These are phyloP conservation scores for Acropora yongei DNA, from an alignment of 64 coral and sea anemone genomes.

Conservation along the genomic window DNA sequence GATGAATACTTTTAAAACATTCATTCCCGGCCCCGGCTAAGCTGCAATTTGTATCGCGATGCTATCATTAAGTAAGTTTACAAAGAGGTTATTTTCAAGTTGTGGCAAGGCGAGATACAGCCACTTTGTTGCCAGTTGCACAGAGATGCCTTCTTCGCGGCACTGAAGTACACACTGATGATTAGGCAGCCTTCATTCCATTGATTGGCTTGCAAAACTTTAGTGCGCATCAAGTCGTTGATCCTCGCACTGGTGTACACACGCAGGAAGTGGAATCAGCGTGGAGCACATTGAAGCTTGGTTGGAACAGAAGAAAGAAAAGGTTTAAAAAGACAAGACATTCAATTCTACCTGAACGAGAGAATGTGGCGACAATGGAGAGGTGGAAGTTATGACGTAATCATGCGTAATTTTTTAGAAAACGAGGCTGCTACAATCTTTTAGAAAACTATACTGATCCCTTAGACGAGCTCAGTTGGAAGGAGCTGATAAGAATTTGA, in stretches of 20 bases:
- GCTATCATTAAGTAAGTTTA: no score
- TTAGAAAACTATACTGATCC: no score
- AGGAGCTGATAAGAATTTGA: no score
- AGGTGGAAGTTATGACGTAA: not conserved
- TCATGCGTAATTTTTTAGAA: not conserved
- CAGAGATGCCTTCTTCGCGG: not conserved
- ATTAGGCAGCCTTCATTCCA: not conserved
- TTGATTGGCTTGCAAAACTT: not conserved
- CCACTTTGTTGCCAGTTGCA: slow-evolving; percentile 5
- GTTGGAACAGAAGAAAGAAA: not conserved
- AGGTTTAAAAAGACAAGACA: not conserved
- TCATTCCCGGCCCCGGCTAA: no score
- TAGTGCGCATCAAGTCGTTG: slow-evolving; percentile 19
- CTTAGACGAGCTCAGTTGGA: no score
- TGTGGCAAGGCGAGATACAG: not conserved
- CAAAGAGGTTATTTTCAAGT: slow-evolving; percentile 16
- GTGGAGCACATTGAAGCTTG: slow-evolving; percentile 14
- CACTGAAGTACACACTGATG: slow-evolving; percentile 31
- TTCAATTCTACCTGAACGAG: not conserved
- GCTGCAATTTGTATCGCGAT: no score
- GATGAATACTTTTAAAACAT: no score
- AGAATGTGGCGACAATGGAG: no score
- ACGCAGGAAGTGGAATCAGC: slow-evolving; percentile 35
- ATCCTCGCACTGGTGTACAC: slow-evolving; percentile 25
- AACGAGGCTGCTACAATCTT: no score